Conservation (phyloP, 2,797 vertebrate species). For the Coccyzus lansbergi region DNA sequence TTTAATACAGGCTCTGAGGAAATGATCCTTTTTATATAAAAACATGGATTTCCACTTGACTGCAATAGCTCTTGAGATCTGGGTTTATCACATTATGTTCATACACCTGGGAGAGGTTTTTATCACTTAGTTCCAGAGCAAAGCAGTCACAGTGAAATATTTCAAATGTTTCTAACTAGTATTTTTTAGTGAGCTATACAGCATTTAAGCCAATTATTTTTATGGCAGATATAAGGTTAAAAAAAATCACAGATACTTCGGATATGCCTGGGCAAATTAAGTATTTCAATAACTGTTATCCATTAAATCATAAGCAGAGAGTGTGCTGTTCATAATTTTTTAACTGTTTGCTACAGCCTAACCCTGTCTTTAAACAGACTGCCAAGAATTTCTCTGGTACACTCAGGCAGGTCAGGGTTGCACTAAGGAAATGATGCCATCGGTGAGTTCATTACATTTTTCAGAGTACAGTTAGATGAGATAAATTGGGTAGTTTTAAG, state of each 20-base stretch:
- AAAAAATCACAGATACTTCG: background rate
- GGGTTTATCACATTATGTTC: background rate
- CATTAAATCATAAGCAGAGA: background rate
- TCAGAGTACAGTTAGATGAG: background rate
- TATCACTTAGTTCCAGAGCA: background rate
- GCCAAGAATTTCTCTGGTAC: background rate
- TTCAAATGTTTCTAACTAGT: background rate
- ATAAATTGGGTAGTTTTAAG: slow-evolving; percentile 14
- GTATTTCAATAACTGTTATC: background rate
- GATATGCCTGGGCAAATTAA: background rate
- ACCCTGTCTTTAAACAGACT: background rate
- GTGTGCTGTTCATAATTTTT: background rate
- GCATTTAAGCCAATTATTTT: background rate
- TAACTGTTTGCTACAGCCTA: background rate
- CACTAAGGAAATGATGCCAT: background rate
- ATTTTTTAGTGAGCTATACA: background rate
- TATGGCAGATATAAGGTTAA: background rate
- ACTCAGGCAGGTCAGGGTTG: background rate
- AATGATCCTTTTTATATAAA: background rate
- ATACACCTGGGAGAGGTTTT: background rate
- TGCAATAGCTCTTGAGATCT: background rate
- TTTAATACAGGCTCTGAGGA: background rate
- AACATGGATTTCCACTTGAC: background rate
- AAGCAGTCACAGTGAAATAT: background rate
- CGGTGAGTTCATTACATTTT: background rate